A percentile compares a stretch with the other conserved stretches of the same genome.
Conservation (phyloP, 2,888 invertebrate genomes). For the Cephus spinipes region DNA sequence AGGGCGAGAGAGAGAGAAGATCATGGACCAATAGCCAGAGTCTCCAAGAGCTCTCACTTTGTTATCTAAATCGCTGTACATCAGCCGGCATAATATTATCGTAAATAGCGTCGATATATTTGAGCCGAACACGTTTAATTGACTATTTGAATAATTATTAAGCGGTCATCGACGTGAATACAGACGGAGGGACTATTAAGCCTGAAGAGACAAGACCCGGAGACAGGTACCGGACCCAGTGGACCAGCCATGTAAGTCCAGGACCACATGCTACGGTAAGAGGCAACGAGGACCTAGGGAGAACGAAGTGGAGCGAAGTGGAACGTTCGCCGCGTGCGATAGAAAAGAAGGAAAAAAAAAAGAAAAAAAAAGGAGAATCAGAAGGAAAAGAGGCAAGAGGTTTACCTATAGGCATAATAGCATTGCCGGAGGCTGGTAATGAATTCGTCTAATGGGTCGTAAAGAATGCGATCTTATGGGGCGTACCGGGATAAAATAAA, state of each 20-base stretch:
- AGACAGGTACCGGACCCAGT: background rate
- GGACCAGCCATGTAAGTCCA: background rate
- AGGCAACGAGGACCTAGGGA: background rate
- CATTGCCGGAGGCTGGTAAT: conserved; percentile 61
- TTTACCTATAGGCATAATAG: conserved; percentile 44
- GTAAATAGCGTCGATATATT: conserved; percentile 45
- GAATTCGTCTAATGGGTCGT: conserved; percentile 67
- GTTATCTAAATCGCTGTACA: conserved; percentile 45
- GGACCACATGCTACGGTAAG: background rate
- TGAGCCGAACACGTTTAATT: conserved; percentile 44
- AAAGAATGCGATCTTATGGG: conserved; percentile 67
- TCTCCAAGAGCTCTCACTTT: conserved; percentile 22
- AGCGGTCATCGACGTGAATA: conserved; percentile 36
- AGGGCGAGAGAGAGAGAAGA: conserved; percentile 27
- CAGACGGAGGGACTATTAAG: background rate
- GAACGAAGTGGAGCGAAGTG: conserved; percentile 13
- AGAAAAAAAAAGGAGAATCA: conserved; percentile 24
- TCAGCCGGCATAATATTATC: conserved; percentile 39
- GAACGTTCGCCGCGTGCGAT: conserved; percentile 1
- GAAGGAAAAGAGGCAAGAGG: conserved; percentile 44
- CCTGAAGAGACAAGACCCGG: background rate
- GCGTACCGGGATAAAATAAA: conserved; percentile 64
- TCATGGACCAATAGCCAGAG: conserved; percentile 21
- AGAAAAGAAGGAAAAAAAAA: conserved; percentile 28
- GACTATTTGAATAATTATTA: conserved; percentile 50